A percentile compares a stretch with the other conserved stretches of the same genome.
Evolutionary conservation across 2,797 vertebrate genomes (phyloP).

Genomic region (Galagoides demidoff): DNA sequence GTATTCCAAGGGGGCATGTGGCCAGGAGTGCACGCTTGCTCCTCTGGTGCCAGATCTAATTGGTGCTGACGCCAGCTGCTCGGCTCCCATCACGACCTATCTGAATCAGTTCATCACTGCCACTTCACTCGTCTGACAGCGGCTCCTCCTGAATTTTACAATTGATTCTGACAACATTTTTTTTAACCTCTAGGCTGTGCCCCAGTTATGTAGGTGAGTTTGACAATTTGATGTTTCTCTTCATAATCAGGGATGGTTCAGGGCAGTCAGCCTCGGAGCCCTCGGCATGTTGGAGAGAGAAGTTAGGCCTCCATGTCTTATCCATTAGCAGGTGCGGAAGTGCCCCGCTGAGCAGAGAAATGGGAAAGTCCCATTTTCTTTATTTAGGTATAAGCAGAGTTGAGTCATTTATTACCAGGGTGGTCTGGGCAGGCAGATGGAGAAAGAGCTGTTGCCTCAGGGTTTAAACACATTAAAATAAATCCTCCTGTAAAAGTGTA

Average conservation of each 20-base stretch:
- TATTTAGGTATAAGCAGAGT: constrained; percentile 55
- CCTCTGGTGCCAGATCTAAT: background rate
- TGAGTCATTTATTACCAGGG: constrained; percentile 60
- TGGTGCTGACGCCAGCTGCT: background rate
- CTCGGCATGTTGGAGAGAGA: constrained; percentile 5
- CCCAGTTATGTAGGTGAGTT: constrained; percentile 65
- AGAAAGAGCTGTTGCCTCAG: constrained; percentile 45
- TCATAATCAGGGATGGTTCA: constrained; percentile 55
- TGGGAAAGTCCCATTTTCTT: constrained; percentile 44
- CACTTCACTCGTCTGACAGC: constrained; percentile 66
- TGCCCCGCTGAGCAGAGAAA: background rate
- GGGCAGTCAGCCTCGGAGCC: constrained; percentile 31
- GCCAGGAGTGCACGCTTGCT: accelerated
- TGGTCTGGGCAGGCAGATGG: constrained; percentile 34
- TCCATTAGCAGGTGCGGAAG: background rate
- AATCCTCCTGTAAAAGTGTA: constrained; percentile 20
- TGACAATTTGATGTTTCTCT: constrained; percentile 70
- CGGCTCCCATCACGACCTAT: constrained; percentile 20
- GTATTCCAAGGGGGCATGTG: background rate
- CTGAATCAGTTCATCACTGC: constrained; percentile 32
- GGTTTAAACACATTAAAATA: constrained; percentile 63
- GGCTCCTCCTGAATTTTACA: constrained; percentile 47
- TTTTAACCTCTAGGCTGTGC: constrained; percentile 73
- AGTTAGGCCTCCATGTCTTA: background rate
- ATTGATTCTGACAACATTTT: constrained; percentile 68